Evolutionary conservation across 1,140 invertebrate species (phyloP).

Genomic region (Aphaenogaster ashmeadi): DNA sequence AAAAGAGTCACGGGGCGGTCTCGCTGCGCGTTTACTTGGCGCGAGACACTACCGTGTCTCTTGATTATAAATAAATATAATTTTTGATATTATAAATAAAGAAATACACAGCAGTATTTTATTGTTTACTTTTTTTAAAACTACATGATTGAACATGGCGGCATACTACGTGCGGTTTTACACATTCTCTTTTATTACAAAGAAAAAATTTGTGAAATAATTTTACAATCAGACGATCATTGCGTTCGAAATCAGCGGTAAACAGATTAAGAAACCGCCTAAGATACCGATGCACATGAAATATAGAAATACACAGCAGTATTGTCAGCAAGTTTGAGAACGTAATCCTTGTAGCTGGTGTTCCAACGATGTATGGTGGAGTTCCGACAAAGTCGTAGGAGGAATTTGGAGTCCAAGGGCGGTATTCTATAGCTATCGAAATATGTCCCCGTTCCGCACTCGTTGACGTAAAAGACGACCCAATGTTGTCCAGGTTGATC

Average conservation of each 20-base stretch:
- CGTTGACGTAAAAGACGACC: neutral
- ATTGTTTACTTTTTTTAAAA: no score
- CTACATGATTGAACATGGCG: no score
- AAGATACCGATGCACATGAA: neutral
- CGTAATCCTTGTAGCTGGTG: neutral
- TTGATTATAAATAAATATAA: no score
- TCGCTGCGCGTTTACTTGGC: no score
- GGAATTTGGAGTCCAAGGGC: neutral
- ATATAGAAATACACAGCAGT: constrained; percentile 4
- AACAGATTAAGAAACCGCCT: neutral
- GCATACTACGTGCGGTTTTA: neutral
- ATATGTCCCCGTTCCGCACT: neutral
- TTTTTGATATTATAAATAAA: no score
- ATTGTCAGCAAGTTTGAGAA: neutral
- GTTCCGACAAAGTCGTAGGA: neutral
- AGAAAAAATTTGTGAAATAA: neutral
- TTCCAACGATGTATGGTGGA: neutral
- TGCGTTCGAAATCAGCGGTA: no score
- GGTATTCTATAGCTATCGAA: neutral
- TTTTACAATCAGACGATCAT: neutral
- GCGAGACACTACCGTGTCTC: no score
- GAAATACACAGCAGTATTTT: no score
- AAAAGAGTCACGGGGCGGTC: no score
- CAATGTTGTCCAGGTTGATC: neutral
- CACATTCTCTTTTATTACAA: neutral